A percentile compares a stretch with the other conserved stretches of the same genome.
Evolutionary conservation across 2,888 invertebrate species (phyloP).

Genomic region (Hydropsyche betteni): DNA sequence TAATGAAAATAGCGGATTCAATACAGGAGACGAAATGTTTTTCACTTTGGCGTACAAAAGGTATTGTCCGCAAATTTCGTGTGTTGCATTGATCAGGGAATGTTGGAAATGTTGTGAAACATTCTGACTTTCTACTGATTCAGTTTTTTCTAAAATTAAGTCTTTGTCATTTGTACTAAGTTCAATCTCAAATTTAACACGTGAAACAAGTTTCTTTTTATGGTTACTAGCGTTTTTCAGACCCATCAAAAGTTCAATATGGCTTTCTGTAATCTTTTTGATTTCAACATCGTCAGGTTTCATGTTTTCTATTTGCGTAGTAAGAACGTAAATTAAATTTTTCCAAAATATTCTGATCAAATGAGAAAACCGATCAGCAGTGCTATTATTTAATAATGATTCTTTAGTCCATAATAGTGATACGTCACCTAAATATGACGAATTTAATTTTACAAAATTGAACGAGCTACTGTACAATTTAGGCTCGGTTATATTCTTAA

Average conservation of each 20-base stretch:
- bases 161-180: constrained; percentile 53
- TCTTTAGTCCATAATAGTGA: constrained; percentile 59
- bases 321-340: constrained; percentile 56
- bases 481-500: constrained; percentile 54
- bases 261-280: constrained; percentile 60
- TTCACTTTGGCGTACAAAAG: constrained; percentile 64
- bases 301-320: constrained; percentile 57
- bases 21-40: constrained; percentile 59
- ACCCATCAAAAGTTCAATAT: constrained; percentile 57
- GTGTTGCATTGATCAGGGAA: constrained; percentile 62
- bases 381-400: constrained; percentile 53
- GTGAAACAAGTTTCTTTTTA: constrained; percentile 55
- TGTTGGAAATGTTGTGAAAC: constrained; percentile 58
- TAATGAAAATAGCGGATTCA: constrained; percentile 66
- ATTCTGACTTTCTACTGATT: constrained; percentile 2
- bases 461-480: constrained; percentile 48
- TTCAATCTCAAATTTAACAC: constrained; percentile 65
- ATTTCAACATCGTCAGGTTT: constrained; percentile 59
- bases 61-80: constrained; percentile 64
- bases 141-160: constrained; percentile 50
- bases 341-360: constrained; percentile 61
- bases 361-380: constrained; percentile 56
- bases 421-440: constrained; percentile 55
- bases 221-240: constrained; percentile 55
- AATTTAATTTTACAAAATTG: constrained; percentile 56